Conservation (phyloP, 2,888 invertebrate genomes). For the Linnaemya tessellans region DNA sequence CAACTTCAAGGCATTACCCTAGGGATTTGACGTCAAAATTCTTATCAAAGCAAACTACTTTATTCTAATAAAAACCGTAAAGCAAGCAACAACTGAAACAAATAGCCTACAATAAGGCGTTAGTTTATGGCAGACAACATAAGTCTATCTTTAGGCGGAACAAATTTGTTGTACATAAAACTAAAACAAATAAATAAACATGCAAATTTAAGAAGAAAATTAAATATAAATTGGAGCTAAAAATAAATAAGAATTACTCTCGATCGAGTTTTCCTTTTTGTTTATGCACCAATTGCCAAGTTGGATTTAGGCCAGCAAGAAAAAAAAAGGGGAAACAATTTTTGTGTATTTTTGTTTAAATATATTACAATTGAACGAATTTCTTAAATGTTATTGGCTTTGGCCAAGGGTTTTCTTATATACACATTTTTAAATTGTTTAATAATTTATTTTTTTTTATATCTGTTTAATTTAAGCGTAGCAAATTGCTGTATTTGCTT, state of each 20-base stretch:
- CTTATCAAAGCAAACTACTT: background rate
- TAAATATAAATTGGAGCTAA: background rate
- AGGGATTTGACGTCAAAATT: too few relatives aligned
- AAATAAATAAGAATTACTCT: background rate
- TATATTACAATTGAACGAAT: background rate
- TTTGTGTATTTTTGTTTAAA: background rate
- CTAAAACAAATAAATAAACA: background rate
- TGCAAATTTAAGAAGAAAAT: background rate
- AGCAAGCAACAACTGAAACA: background rate
- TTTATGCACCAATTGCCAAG: background rate
- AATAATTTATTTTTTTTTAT: background rate
- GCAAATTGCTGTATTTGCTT: background rate
- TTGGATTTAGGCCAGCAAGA: background rate
- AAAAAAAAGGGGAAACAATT: background rate
- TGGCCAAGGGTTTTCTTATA: background rate
- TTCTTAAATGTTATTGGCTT: background rate
- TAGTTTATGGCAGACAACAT: background rate
- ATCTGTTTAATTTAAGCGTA: background rate
- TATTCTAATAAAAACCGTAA: background rate
- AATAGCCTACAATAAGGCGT: background rate
- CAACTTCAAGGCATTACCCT: too few relatives aligned
- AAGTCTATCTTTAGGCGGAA: background rate
- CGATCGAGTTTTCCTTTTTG: background rate
- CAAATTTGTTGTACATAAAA: background rate
- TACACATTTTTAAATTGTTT: background rate